Base-by-base conservation (phyloP, 2,888 invertebrate species). In the Allolobophora icterica region DNA sequence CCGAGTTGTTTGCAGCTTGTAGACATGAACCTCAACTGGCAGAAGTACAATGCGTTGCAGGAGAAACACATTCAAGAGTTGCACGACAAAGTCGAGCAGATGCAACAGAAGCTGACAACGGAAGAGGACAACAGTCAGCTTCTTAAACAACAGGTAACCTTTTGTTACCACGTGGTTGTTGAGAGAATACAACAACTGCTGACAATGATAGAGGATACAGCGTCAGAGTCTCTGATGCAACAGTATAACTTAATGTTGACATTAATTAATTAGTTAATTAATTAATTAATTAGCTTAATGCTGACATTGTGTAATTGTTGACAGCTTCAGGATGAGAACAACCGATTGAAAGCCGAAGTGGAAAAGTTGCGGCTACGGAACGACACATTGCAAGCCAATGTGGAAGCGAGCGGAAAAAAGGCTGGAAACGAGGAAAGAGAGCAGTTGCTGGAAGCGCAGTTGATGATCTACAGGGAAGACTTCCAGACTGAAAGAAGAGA, bases 21-120 rank as follows among this genome's bases (percentile, higher is more conserved):
- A 35, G 87, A 87, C 87, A 87, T 87, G 87, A 87, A 87, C 15
- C 87, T 87, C 35, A 87, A 34, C n/a, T 87, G 87, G 87, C 87
- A 87, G 87, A 87, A 87, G 87, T 87, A 87, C 38, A 87, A 87
- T 24, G 34, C 87, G 87, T 38, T 87, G 34, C 87, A 35, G 34
- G 87, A 87, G 87, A 87, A 87, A 15, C 87, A 87, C 87, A 87
- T 87, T 34, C 87, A 87, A 35, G 87, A 87, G 24, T 38, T 87
- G 87, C 34, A 87, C 24, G 11, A 87, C 34, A 87, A 87, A 38
- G 87, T 87, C 34, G 71, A 71, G n/a, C 30, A 71, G n/a, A 71
- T 71, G 71, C 71, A 71, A 71, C 71, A 71, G 71, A 71, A 71
- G 8, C 71, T 71, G 71, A 71, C 71, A 71, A 71, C n/a, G 71